These are phyloP conservation scores for Zeuzera pyrina DNA, from an alignment of 2,888 invertebrate genomes.

Conservation along the genomic window DNA sequence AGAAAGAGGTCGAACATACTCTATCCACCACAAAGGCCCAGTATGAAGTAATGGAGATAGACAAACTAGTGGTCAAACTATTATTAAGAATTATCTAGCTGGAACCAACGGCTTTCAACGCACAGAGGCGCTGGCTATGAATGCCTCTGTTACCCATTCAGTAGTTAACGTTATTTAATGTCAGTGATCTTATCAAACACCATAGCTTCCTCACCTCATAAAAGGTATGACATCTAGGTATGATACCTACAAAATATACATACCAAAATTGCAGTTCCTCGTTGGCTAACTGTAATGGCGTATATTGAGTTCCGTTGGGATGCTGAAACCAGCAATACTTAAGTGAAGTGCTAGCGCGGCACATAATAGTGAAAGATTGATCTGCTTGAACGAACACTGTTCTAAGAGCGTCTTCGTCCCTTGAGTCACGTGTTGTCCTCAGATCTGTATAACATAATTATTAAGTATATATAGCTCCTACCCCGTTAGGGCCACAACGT, in stretches of 20 bases:
- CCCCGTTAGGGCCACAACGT: no score
- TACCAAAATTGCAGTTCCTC: constrained; percentile 45
- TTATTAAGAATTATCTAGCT: no score
- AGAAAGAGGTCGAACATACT: no score
- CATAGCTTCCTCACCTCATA: neutral
- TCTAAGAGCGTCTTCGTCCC: constrained; percentile 11
- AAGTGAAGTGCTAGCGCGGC: constrained; percentile 41
- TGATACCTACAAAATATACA: no score
- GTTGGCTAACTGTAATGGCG: constrained; percentile 30
- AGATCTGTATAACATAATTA: neutral
- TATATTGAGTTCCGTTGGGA: constrained; percentile 52
- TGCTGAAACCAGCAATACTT: constrained; percentile 64
- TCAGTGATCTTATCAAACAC: neutral
- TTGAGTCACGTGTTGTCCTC: neutral
- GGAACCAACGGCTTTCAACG: no score
- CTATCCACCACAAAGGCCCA: no score
- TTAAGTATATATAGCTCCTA: no score
- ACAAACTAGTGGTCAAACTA: no score
- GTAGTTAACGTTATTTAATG: neutral
- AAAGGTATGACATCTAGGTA: neutral
- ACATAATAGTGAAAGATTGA: constrained; percentile 38
- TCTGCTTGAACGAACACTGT: constrained; percentile 39
- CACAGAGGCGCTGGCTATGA: no score
- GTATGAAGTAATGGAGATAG: no score
- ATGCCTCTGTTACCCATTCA: neutral